A percentile compares a stretch with the other conserved stretches of the same genome.
These are phyloP conservation scores for Nomada fucata DNA, from an alignment of 2,888 invertebrate species.

Conservation along the genomic window DNA sequence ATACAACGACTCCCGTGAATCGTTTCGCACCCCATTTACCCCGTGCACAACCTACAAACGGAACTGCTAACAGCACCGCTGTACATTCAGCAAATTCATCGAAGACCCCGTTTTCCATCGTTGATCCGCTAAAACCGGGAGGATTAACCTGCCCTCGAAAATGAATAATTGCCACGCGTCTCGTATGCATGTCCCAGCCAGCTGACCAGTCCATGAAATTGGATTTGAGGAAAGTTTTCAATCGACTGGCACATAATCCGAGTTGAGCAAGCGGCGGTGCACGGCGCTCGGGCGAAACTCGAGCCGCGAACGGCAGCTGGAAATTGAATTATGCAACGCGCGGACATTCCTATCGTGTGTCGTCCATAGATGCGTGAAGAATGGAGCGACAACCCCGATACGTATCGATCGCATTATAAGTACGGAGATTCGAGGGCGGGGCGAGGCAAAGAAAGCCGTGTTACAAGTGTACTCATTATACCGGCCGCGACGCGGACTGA, in stretches of 20 bases:
- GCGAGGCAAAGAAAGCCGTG: constrained; percentile 51
- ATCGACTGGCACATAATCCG: constrained; percentile 61
- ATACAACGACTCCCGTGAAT: no score
- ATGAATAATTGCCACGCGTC: constrained; percentile 39
- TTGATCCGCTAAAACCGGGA: constrained; percentile 12
- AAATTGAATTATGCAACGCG: constrained; percentile 65
- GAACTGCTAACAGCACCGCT: neutral
- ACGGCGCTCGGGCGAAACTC: constrained; percentile 45
- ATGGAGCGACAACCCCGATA: constrained; percentile 56
- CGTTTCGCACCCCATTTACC: no score
- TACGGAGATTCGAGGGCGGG: constrained; percentile 37
- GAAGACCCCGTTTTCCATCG: neutral
- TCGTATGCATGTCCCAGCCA: constrained; percentile 18
- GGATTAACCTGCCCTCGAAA: constrained; percentile 18
- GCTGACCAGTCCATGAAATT: constrained; percentile 46
- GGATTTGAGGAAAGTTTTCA: constrained; percentile 63
- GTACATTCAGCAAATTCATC: neutral
- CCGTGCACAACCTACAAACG: no score
- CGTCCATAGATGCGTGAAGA: constrained; percentile 54
- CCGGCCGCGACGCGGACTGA: constrained; percentile 52
- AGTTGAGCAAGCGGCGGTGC: constrained; percentile 55
- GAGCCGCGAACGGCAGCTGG: constrained; percentile 42
- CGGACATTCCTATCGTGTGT: constrained; percentile 57
- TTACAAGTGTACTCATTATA: constrained; percentile 60
- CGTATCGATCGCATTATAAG: constrained; percentile 58